Evolutionary conservation across 2,113 vertebrate genomes (phyloP), one percentile per base, ranked within the genome.

Genomic region (Ophthalmotilapia sp.): DNA sequence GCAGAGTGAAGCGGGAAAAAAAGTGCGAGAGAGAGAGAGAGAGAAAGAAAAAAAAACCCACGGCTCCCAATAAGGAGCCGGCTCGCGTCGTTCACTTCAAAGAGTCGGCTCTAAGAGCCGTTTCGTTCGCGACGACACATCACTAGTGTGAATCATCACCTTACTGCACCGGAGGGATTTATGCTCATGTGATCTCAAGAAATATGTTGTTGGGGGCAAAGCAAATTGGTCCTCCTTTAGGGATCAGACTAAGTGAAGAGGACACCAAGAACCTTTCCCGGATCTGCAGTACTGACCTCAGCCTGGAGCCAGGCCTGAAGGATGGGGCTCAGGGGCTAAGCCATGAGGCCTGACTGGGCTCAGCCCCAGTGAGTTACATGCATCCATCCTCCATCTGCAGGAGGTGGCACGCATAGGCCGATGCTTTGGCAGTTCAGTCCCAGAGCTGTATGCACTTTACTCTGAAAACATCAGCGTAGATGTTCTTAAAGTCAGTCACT

Each of bases 1-100:
- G n/a, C 0, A 0, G 3, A 23, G 53, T 23, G 21, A 55, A 23
- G 53, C 3, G 3, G 53, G 0, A 7, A 5, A 29, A 26, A 56
- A 56, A 8, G 23, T 8, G 21, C 0, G 2, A 56, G 7, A 14
- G 0, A 29, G 23, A 0, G 2, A 2, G 21, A 56, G 7, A 29
- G 23, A 29, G 23, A 29, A 15, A 0, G 23, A 5, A 56, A 29
- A 23, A 33, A 33, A 11, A 23, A 0, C 0, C 6, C n/a, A n/a
- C 2, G 4, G 17, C 17, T 51, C 49, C 8, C 17, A 19, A 49
- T 49, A 51, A 51, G 17, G 49, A n/a, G 9, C 0, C 2, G 1
- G 2, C 54, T 26, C 3, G 1, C 1, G 13, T 56, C 1, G 13
- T 56, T 56, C 23, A 9, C 55, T 31, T 58, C 55, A 58, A 58